Evolutionary conservation across 2,888 invertebrate species (phyloP), one percentile per base, ranked within the genome.

Genomic region (Nemurella pictetii): DNA sequence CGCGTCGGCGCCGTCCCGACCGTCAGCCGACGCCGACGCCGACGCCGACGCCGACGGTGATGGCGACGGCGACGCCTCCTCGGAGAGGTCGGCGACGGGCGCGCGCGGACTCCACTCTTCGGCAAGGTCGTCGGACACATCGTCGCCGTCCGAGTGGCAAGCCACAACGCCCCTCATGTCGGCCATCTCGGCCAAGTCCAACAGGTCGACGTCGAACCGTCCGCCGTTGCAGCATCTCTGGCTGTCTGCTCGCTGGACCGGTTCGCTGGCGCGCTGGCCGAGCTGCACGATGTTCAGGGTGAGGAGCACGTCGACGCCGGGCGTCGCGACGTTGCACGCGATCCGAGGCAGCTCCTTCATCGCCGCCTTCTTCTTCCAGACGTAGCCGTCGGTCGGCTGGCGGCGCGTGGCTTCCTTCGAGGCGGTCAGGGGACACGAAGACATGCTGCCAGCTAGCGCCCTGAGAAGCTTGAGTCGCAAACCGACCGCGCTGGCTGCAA

Each of bases 311-410:
- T n/a, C n/a, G n/a, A n/a, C n/a, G n/a, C n/a, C n/a, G n/a, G n/a
- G n/a, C n/a, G n/a, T n/a, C n/a, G n/a, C n/a, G n/a, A n/a, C n/a
- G n/a, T n/a, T n/a, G n/a, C n/a, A 12, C 20, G 5, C 55, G 20
- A 7, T 15, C 55, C 55, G 55, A 20, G 55, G 12, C 0, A 28
- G 15, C 5, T 78, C 78, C 30, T 78, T 78, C 78, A 82, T 82
- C 25, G 82, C 82, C 15, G 82, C 82, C 20, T 82, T 82, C 27
- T 82, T 82, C 72, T 82, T 82, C 82, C 82, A 82, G 12, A 82
- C 72, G 29, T 82, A 82, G 32, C 32, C 3, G 32, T 32, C 32
- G 32, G 4, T 5, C 32, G 32, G 32, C 32, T n/a, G n/a, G n/a
- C n/a, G n/a, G n/a, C n/a, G n/a, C n/a, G n/a, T n/a, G n/a, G n/a